phyloP scores from a whole-genome alignment of 2,797 vertebrate species.

The Peromyscus eremicus region DNA sequence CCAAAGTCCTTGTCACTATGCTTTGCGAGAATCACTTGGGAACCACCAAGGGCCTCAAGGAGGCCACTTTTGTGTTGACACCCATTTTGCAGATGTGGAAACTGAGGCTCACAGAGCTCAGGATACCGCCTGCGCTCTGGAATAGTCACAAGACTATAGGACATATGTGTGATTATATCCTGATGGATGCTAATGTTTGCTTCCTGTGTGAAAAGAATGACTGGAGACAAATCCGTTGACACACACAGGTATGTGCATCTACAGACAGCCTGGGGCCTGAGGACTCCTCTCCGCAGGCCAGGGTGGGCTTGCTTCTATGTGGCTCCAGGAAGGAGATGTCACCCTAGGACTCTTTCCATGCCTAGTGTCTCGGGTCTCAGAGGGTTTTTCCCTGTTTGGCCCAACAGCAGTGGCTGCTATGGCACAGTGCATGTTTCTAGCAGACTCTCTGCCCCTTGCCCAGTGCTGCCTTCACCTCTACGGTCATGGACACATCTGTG shows the following conservation, averaged over 20 bases:
- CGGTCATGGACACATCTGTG: not conserved
- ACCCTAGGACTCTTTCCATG: not conserved
- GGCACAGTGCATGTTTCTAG: too few species aligned
- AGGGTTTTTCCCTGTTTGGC: not conserved
- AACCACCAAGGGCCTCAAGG: fast-evolving
- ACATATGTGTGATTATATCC: fast-evolving
- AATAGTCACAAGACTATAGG: not conserved
- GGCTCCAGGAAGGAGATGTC: not conserved
- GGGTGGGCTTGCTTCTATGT: not conserved
- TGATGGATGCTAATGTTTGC: not conserved
- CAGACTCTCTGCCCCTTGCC: not conserved
- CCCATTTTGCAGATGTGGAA: fast-evolving
- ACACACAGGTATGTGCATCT: too few species aligned
- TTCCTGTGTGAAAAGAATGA: not conserved
- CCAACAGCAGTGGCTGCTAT: not conserved
- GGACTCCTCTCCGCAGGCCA: not conserved
- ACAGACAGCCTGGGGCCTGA: not conserved
- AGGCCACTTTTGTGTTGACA: fast-evolving
- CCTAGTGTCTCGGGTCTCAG: fast-evolving
- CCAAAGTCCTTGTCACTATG: fast-evolving
- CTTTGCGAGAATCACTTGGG: fast-evolving
- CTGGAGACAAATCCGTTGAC: fast-evolving
- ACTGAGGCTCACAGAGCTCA: not conserved
- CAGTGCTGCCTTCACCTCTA: fast-evolving
- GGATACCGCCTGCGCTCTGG: fast-evolving